Percentiles rank a stretch among this genome's conserved stretches.
Evolutionary conservation across 2,888 invertebrate species (phyloP).

Genomic region (Lasioglossum morio): DNA sequence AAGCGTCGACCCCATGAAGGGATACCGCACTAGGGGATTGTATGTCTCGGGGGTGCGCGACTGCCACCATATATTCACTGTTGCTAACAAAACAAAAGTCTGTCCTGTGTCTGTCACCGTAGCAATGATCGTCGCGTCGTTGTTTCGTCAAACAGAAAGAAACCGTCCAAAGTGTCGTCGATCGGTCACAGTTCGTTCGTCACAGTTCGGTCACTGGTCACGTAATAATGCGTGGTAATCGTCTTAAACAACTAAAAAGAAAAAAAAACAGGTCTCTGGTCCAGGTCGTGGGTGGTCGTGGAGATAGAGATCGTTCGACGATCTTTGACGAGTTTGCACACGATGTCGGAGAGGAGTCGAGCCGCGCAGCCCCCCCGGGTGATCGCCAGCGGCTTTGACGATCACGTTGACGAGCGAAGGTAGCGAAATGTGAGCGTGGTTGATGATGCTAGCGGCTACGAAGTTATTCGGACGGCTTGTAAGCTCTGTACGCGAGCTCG

Average conservation of each 20-base stretch:
- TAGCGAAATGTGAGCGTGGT: slow-evolving; percentile 53
- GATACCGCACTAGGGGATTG: slow-evolving; percentile 52
- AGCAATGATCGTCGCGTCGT: background rate
- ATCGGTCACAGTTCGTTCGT: slow-evolving; percentile 34
- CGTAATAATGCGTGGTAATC: slow-evolving; percentile 10
- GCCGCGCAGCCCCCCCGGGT: slow-evolving; percentile 58
- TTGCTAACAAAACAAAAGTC: slow-evolving; percentile 30
- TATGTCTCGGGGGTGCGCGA: slow-evolving; percentile 51
- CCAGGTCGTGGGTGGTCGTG: background rate
- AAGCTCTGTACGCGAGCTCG: slow-evolving; percentile 90
- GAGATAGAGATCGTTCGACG: background rate
- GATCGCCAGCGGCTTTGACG: slow-evolving; percentile 55
- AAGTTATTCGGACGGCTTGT: slow-evolving; percentile 83
- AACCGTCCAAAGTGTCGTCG: slow-evolving; percentile 19
- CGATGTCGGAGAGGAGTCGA: slow-evolving; percentile 30
- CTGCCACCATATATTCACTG: slow-evolving; percentile 54
- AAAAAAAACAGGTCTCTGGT: slow-evolving; percentile 1
- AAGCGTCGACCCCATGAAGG: slow-evolving; percentile 53
- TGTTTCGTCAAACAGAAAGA: background rate
- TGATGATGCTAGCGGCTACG: background rate
- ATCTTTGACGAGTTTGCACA: slow-evolving; percentile 15
- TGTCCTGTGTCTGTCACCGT: slow-evolving; percentile 27
- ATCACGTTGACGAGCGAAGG: slow-evolving; percentile 69
- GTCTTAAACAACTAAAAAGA: background rate
- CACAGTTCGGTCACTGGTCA: slow-evolving; percentile 56